Evolutionary conservation across 2,797 vertebrate species (phyloP).

Genomic region (Ctenopoma kingsleyae): DNA sequence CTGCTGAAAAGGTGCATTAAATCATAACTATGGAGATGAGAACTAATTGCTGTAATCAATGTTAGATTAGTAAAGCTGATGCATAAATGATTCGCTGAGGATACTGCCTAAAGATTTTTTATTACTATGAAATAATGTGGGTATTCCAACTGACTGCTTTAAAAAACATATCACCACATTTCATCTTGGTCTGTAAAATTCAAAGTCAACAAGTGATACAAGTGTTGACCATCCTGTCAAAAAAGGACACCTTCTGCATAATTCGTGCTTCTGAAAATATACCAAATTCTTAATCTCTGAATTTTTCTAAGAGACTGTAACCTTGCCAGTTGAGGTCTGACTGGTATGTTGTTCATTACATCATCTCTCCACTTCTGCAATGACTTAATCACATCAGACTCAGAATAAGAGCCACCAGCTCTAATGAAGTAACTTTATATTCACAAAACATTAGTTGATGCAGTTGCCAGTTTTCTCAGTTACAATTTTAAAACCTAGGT

Average conservation of each 20-base stretch:
- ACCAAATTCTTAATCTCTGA: conserved; percentile 14
- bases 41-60: conserved; percentile 24
- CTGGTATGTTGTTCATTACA: too few relatives aligned
- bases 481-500: too few relatives aligned
- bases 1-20: conserved; percentile 15
- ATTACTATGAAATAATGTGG: conserved; percentile 16
- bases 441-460: too few relatives aligned
- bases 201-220: conserved; percentile 13
- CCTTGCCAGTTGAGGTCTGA: not conserved
- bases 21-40: conserved; percentile 26
- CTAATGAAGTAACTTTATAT: too few relatives aligned
- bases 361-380: too few relatives aligned
- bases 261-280: not conserved
- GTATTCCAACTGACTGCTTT: conserved; percentile 15
- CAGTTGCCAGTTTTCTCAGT: too few relatives aligned
- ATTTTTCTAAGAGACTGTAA: not conserved
- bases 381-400: too few relatives aligned
- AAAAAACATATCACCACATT: conserved; percentile 26
- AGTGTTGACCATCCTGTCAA: not conserved
- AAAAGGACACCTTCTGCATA: not conserved
- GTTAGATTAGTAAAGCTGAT: conserved; percentile 19
- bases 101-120: conserved; percentile 25
- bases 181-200: conserved; percentile 1
- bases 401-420: too few relatives aligned
- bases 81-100: conserved; percentile 25